These are phyloP conservation scores for Strigops habroptila DNA, from an alignment of 2,113 vertebrate genomes.

Conservation along the genomic window DNA sequence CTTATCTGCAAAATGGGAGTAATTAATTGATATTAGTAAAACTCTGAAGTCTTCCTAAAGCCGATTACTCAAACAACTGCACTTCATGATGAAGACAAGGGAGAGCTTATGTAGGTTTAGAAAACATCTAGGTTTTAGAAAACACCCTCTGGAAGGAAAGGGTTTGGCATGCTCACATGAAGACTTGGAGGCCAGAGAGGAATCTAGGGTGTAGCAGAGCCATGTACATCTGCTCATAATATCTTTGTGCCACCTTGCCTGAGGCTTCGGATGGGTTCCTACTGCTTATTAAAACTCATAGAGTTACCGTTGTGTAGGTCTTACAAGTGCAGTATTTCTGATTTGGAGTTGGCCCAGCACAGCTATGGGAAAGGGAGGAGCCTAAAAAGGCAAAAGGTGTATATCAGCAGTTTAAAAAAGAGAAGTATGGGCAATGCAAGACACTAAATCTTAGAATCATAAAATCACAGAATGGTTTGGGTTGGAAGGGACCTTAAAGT, in stretches of 20 bases:
- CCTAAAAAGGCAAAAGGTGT: background rate
- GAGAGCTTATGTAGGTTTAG: background rate
- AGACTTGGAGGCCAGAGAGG: background rate
- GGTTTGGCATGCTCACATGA: background rate
- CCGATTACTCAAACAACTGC: background rate
- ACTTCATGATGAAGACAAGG: background rate
- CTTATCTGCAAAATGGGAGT: background rate
- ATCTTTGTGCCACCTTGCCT: background rate
- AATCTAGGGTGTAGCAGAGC: background rate
- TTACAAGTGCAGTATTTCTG: slow-evolving; percentile 19
- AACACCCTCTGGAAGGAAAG: background rate
- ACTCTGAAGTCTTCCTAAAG: background rate
- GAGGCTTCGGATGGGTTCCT: background rate
- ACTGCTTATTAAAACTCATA: background rate
- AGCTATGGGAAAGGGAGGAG: slow-evolving; percentile 1
- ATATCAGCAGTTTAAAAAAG: background rate
- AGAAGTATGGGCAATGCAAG: background rate
- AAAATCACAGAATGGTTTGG: background rate
- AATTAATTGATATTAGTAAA: slow-evolving; percentile 25
- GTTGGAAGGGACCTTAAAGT: background rate
- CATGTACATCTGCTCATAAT: background rate
- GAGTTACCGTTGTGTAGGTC: background rate
- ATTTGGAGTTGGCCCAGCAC: background rate
- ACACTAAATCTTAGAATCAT: background rate
- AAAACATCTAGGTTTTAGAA: background rate